Evolutionary conservation across 2,888 invertebrate genomes (phyloP).

Genomic region (Cephus nigrinus): DNA sequence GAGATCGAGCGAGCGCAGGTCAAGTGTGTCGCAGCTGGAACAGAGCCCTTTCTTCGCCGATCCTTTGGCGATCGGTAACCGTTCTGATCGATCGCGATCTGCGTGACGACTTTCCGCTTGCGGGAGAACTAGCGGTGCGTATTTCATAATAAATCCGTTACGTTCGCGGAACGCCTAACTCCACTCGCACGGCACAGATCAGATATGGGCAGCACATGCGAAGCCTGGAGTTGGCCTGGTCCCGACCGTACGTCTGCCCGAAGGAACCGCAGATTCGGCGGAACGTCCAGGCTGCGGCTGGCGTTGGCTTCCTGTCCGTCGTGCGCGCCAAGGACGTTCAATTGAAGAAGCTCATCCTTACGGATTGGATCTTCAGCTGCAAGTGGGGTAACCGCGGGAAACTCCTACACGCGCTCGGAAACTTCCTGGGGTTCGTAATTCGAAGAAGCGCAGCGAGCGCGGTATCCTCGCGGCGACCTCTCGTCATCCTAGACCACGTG

Average conservation of each 20-base stretch:
- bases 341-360: conserved; percentile 63
- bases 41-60: conserved; percentile 52
- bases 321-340: conserved; percentile 65
- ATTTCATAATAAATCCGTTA: not conserved
- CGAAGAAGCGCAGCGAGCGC: not conserved
- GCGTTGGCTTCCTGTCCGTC: conserved; percentile 61
- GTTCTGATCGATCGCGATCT: conserved; percentile 58
- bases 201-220: conserved; percentile 66
- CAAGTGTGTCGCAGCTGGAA: conserved; percentile 57
- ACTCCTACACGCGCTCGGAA: conserved; percentile 55
- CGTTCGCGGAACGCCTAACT: not conserved
- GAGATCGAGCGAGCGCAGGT: conserved; percentile 52
- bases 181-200: conserved; percentile 33
- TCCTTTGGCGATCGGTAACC: conserved; percentile 59
- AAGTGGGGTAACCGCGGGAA: conserved; percentile 61
- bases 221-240: conserved; percentile 67
- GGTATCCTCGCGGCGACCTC: too few relatives aligned
- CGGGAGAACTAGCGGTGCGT: conserved; percentile 52
- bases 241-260: conserved; percentile 61
- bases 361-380: conserved; percentile 67
- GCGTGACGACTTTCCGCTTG: conserved; percentile 48
- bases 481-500: not conserved
- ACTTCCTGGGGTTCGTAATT: conserved; percentile 52
- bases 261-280: conserved; percentile 56
- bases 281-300: conserved; percentile 62